A percentile compares a stretch with the other conserved stretches of the same genome.
These are phyloP conservation scores for Tinamus major DNA, from an alignment of 2,797 vertebrate genomes.

Conservation along the genomic window DNA sequence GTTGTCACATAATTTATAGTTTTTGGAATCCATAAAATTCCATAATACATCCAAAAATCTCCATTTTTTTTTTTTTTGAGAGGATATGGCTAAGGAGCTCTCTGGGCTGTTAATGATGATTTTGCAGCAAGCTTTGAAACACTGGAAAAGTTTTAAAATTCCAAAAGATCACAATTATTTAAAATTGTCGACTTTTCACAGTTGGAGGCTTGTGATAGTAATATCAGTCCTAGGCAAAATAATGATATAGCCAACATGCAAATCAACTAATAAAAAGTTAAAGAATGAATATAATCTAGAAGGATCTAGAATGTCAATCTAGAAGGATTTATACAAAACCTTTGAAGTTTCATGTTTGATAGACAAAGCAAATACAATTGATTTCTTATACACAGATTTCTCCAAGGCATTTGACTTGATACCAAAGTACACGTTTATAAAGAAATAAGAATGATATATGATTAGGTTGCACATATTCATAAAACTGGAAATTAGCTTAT, in stretches of 20 bases:
- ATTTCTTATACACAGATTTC: not conserved
- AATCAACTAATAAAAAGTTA: not conserved
- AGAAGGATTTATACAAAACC: not conserved
- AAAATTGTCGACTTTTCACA: not conserved
- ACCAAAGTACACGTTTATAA: not conserved
- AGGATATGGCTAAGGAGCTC: not conserved
- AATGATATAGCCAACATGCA: not conserved
- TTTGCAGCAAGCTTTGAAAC: conserved; percentile 10
- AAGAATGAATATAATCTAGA: not conserved
- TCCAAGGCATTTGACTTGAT: not conserved
- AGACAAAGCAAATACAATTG: not conserved
- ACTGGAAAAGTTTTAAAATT: not conserved
- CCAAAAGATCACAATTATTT: not conserved
- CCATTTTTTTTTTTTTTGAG: no score
- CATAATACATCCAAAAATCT: no score
- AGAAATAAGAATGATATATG: not conserved
- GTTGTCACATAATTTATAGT: not conserved
- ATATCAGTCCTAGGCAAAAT: not conserved
- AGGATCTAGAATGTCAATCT: not conserved
- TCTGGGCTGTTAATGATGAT: not conserved
- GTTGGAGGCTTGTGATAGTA: accelerated
- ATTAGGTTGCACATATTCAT: not conserved
- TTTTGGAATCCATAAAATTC: no score
- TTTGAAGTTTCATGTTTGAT: not conserved
- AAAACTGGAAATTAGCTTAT: not conserved